These are phyloP conservation scores for Hymenopus coronatus DNA, from an alignment of 2,888 invertebrate genomes.

Conservation along the genomic window DNA sequence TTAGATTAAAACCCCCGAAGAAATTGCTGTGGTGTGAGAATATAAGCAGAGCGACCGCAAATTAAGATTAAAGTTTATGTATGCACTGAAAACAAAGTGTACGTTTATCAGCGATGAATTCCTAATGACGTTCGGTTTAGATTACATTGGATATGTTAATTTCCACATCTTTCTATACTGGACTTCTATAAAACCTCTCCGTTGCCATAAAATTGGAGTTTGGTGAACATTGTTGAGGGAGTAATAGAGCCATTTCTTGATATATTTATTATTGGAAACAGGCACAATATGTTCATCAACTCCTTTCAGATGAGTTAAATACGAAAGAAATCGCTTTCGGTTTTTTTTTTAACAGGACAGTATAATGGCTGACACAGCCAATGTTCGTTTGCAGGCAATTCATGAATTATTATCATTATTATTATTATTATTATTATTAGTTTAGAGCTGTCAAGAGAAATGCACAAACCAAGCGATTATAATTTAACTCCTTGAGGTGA, in stretches of 20 bases:
- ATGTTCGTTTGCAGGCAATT: neutral
- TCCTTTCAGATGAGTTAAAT: neutral
- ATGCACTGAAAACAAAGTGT: neutral
- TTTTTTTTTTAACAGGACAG: neutral
- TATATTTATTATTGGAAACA: too few relatives aligned
- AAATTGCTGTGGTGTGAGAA: neutral
- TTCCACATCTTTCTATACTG: too few relatives aligned
- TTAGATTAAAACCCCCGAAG: neutral
- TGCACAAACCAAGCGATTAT: fast-evolving
- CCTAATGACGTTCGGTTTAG: too few relatives aligned
- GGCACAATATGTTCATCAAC: too few relatives aligned
- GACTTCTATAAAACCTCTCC: too few relatives aligned
- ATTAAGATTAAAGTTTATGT: neutral
- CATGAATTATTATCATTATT: neutral
- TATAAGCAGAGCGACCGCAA: neutral
- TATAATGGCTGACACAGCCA: neutral
- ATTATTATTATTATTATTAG: too few relatives aligned
- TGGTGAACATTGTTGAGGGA: too few relatives aligned
- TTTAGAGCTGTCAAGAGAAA: neutral
- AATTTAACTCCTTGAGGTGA: neutral
- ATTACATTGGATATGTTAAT: too few relatives aligned
- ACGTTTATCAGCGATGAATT: too few relatives aligned
- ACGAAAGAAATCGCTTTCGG: neutral
- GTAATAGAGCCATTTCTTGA: too few relatives aligned
- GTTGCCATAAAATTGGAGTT: too few relatives aligned